Conservation (phyloP, 2,797 vertebrate species). For the Podarcis lilfordi region DNA sequence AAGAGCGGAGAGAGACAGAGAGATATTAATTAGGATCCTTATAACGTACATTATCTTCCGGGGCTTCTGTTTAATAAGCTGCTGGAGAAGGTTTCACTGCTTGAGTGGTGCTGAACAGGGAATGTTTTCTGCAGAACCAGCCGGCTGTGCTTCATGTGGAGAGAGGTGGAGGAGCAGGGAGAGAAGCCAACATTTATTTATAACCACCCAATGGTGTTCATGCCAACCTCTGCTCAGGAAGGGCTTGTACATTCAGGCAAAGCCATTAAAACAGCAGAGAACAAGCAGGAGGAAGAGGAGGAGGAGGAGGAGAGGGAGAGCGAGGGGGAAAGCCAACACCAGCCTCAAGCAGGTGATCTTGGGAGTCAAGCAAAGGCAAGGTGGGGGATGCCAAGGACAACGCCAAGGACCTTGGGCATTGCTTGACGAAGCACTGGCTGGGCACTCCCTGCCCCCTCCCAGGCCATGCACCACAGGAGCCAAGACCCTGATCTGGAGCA, state of each 20-base stretch:
- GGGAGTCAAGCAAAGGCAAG: background rate
- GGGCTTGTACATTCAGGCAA: slow-evolving; percentile 48
- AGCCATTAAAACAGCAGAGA: slow-evolving; percentile 41
- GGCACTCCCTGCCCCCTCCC: background rate
- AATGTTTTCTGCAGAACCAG: slow-evolving; percentile 45
- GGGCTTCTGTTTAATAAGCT: slow-evolving; percentile 49
- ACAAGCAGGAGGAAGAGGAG: slow-evolving; percentile 4
- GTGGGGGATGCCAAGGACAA: too few species aligned
- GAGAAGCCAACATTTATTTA: slow-evolving; percentile 62
- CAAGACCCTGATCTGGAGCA: background rate
- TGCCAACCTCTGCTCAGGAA: slow-evolving; percentile 67
- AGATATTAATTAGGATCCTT: slow-evolving; percentile 29
- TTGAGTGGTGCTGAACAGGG: slow-evolving; percentile 45
- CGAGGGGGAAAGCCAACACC: slow-evolving; percentile 24
- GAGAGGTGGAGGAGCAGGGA: slow-evolving; percentile 43
- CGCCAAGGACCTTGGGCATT: background rate
- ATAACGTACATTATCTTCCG: slow-evolving; percentile 41
- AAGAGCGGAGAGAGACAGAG: background rate
- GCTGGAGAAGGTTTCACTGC: slow-evolving; percentile 51
- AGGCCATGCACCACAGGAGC: background rate
- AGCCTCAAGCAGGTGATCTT: background rate
- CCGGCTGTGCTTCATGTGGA: background rate
- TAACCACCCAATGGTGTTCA: slow-evolving; percentile 47
- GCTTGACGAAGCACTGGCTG: background rate
- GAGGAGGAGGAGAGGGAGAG: background rate